Evolutionary conservation across 2,797 vertebrate species (phyloP), one percentile per base, ranked within the genome.

Genomic region (Holocentrus rufus): DNA sequence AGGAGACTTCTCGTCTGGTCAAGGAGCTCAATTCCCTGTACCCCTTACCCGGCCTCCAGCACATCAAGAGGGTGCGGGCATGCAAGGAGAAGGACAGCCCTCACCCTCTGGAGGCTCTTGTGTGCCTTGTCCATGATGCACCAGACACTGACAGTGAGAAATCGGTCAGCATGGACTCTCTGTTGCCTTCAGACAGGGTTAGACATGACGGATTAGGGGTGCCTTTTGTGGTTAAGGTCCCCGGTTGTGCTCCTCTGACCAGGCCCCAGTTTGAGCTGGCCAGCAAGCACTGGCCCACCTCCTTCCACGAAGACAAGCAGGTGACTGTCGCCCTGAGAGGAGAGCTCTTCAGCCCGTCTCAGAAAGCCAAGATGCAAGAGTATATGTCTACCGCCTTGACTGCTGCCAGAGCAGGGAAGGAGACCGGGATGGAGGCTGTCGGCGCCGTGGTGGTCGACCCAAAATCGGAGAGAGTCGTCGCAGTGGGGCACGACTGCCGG

Each of bases 301-400:
- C 95, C 4, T 98, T 96, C 73, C 96, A 97, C 0, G 96, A 97
- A 75, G 95, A 97, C 85, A 95, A 95, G 42, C 93, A 79, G 36
- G 80, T 95, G 71, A 94, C 94, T 0, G 91, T 88, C 0, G 94
- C 94, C 0, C 74, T 95, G 44, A 88, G 58, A 0, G 95, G 95
- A 3, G 89, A 89, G 55, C 92, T 94, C 55, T 96, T 97, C 84
- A 88, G 89, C 0, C 15, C 56, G 0, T 47, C 69, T 10, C 94
- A 95, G 66, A 95, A 91, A 52, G 77, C 81, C 0, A 60, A 56
- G 25, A 95, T 98, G 92, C 91, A 93, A 8, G 6, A 8, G 5
- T 90, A 95, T 90, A 97, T 97, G 96, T 77, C 25, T 11, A 31
- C 44, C 0, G 96, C 96, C 0, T 0, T 97, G 20, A 44, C 66